Base-by-base conservation (phyloP, 2,113 vertebrate species). In the Sphaerodactylus townsendi region DNA sequence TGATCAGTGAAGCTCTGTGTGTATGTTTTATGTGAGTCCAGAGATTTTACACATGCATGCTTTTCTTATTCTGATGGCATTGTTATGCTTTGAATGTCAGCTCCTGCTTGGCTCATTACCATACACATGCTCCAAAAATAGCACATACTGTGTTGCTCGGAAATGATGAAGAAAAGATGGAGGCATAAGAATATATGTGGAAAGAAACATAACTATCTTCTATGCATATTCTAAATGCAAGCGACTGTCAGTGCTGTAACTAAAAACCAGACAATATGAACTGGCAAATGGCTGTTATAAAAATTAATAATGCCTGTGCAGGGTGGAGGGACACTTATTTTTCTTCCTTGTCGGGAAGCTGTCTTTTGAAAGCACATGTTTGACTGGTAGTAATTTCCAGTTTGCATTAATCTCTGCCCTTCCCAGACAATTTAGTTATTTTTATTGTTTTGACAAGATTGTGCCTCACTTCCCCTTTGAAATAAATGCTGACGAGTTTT, bases 221-320 rank as follows among this genome's bases (percentile, higher is more conserved):
- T 17, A 17, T 59, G 10, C 70, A 28, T 1, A 19, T 10, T 85
- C 72, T 59, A 78, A 77, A 85, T 71, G 17, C 48, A 23, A 46
- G n/a, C 46, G 48, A 50, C 84, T 46, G 53, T 77, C 50, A 41
- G 75, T 86, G 85, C 74, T 73, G 81, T 71, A 91, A 68, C 50
- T 71, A 28, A 72, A 65, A n/a, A 17, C 68, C 35, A 65, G 53
- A 78, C 78, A 78, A 10, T 1, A 41, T 82, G 81, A 35, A 25
- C 90, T 88, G 90, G 84, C 86, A 91, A 92, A 83, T 86, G 30
- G 87, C 71, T 77, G 79, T 88, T 2, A 2, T 86, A 41, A 92
- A 25, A 87, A 86, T 41, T 64, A 85, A 79, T 33, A 75, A 64
- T 71, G 30, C 33, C 28, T 2, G 65, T 79, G 71, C 35, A n/a